Evolutionary conservation across 2,797 vertebrate genomes (phyloP), one percentile per base, ranked within the genome.

Genomic region (Sebastes miniatus): DNA sequence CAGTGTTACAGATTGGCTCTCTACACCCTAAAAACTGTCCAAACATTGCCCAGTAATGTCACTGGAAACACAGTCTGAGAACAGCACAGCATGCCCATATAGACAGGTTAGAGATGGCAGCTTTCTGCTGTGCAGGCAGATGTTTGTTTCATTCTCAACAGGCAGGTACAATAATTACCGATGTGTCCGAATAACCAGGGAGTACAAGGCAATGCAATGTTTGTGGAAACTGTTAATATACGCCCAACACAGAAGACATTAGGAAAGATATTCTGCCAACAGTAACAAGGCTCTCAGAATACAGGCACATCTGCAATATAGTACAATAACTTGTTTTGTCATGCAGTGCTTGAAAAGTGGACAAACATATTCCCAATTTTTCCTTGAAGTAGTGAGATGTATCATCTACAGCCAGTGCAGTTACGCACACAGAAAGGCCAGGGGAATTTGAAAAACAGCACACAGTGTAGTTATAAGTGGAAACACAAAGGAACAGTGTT

Each of bases 81-180:
- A 73, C 68, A 57, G 62, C 80, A 27, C 81, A 86, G 80, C 79
- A 76, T 72, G 77, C 34, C 18, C 65, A 62, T 69, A 72, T 27
- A 77, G 59, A 81, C 63, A 54, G 61, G 78, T 76, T 70, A 54
- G 82, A 75, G 68, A 72, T 52, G 70, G 80, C 79, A 76, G 84
- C 66, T 77, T 80, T 83, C 80, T 79, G 79, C 80, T 84, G 81
- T 68, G 80, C 76, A 39, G 58, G 59, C 87, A 90, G 85, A 88
- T 90, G 85, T 77, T 77, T 73, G 83, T 81, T 73, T 83, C 76
- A 78, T 88, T 86, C 68, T 83, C 66, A 70, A n/a, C 81, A 78
- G 67, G 77, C 75, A 64, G 79, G 72, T 85, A 54, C 20, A 54
- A n/a, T 54, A 77, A 87, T 89, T 83, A 83, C 79, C 11, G 7